phyloP scores from a whole-genome alignment of 2,797 vertebrate species.

The Limosa lapponica region DNA sequence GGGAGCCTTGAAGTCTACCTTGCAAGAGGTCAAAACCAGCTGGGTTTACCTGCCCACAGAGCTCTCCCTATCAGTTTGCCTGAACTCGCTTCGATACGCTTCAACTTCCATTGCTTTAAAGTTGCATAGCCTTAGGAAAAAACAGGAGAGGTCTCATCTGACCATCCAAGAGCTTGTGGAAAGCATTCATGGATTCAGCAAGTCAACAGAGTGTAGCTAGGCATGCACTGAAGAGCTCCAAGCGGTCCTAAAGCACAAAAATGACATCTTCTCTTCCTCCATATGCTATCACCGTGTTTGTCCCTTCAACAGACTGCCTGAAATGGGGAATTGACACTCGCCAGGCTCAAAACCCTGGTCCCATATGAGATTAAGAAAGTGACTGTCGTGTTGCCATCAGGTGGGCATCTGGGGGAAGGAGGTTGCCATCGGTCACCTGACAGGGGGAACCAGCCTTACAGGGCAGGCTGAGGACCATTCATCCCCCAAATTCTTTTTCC shows the following conservation, averaged over 20 bases:
- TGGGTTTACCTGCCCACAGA: neutral
- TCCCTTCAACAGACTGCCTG: neutral
- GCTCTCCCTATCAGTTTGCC: neutral
- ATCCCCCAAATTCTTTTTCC: neutral
- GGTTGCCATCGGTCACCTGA: rapidly evolving
- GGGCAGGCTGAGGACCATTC: neutral
- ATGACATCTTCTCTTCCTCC: neutral
- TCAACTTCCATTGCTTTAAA: neutral
- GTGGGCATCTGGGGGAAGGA: neutral
- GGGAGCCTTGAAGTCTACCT: neutral
- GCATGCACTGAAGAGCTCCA: rapidly evolving
- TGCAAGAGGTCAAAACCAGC: neutral
- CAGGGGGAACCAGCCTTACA: neutral
- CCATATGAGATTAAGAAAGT: neutral
- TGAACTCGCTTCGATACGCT: neutral
- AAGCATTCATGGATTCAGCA: neutral
- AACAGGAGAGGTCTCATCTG: neutral
- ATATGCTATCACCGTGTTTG: neutral
- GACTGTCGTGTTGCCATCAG: rapidly evolving
- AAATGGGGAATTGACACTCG: neutral
- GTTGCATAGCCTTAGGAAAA: neutral
- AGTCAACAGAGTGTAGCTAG: neutral
- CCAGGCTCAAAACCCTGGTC: neutral
- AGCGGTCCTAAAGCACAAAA: neutral
- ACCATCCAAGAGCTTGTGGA: neutral